phyloP scores from a whole-genome alignment of 2,797 vertebrate species.

The Periophthalmus magnuspinnatus region DNA sequence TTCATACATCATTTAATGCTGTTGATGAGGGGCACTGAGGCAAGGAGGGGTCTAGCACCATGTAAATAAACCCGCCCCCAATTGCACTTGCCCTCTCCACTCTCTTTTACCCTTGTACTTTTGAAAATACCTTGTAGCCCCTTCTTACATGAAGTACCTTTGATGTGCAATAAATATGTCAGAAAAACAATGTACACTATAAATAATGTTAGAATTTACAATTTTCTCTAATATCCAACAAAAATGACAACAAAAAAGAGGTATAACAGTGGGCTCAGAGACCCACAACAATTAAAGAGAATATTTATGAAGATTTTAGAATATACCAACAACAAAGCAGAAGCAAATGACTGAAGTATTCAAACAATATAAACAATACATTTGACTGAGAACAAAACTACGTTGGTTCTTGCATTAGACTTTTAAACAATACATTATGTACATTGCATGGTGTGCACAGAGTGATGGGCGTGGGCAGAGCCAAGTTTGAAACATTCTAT shows the following conservation, averaged over 20 bases:
- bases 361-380: conserved; percentile 68
- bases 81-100: conserved; percentile 72
- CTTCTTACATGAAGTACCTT: conserved; percentile 72
- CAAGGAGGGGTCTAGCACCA: conserved; percentile 80
- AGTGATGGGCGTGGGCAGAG: conserved; percentile 33
- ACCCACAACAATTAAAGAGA: conserved; percentile 58
- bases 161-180: conserved; percentile 84
- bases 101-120: conserved; percentile 64
- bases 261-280: conserved; percentile 70
- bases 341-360: conserved; percentile 55
- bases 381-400: conserved; percentile 73
- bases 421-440: conserved; percentile 73
- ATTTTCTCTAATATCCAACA: conserved; percentile 65
- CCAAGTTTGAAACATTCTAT: conserved; percentile 14
- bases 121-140: conserved; percentile 76
- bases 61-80: conserved; percentile 69
- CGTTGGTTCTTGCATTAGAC: conserved; percentile 66
- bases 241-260: conserved; percentile 65
- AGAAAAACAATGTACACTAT: conserved; percentile 79
- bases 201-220: conserved; percentile 82
- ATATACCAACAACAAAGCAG: conserved; percentile 59
- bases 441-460: conserved; percentile 70
- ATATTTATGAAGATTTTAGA: conserved; percentile 46
- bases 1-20: conserved; percentile 70
- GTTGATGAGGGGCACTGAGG: conserved; percentile 62